Base-by-base conservation (phyloP, 2,113 vertebrate species). In the Acrocephalus kingi region DNA sequence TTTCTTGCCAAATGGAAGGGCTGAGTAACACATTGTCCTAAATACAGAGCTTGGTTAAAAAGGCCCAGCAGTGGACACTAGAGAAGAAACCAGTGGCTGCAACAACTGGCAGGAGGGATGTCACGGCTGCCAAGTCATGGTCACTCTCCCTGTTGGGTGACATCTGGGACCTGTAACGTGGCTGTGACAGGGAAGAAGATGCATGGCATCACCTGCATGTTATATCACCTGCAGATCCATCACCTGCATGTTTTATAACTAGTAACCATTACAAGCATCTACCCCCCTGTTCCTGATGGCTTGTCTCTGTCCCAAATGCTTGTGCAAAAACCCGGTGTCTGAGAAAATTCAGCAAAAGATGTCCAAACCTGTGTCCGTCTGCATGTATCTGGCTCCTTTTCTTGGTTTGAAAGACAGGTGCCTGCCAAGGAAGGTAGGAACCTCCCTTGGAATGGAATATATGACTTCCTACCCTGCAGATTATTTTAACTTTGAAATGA, bases 241-340 rank as follows among this genome's bases (percentile, higher is more conserved):
- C 20, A 35, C 37, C 22, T 31, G 18, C 6, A 1, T 15, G 5
- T 39, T 72, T 11, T 24, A 4, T 61, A 35, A 6, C 20, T 37
- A 15, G 25, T 51, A 52, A 30, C 37, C 0, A 0, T n/a, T 31
- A 5, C 13, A 45, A 6, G 5, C 1, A 2, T 22, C 48, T 41
- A 61, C 18, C 8, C 7, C 24, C 1, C 0, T 2, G 17, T 23
- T 72, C 28, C 21, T 7, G 7, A 18, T 27, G 28, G 12, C 25
- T 71, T 80, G 46, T 73, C 35, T 3, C 0, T 8, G 0, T 58
- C 58, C 16, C 12, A 77, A 39, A 48, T 12, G 4, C 15, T 2
- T 6, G 4, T 17, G 14, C 43, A 73, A 41, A 89, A 84, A 27
- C 6, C 6, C 63, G 18, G 0, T 45, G 5, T 27, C 28, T 72